A percentile compares a stretch with the other conserved stretches of the same genome.
Evolutionary conservation across 2,113 vertebrate species (phyloP).

Genomic region (Bagarius yarrelli): DNA sequence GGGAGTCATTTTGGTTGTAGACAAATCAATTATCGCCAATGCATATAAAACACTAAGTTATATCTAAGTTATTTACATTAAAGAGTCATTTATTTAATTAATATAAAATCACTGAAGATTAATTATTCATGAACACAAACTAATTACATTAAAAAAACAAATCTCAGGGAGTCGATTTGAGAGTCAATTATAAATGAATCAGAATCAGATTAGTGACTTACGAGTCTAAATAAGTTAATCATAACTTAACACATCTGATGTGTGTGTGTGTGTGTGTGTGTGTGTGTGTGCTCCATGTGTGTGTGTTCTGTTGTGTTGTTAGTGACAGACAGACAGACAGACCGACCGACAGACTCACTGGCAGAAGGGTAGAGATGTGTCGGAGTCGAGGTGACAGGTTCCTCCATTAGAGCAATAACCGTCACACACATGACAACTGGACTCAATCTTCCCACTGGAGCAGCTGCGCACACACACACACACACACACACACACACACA

Average conservation of each 20-base stretch:
- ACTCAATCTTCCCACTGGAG: conserved; percentile 80
- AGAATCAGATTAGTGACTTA: no score
- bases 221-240: not conserved
- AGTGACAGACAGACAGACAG: not conserved
- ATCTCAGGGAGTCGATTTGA: not conserved
- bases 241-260: not conserved
- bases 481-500: conserved; percentile 26
- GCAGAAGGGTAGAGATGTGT: conserved; percentile 80
- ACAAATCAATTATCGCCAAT: not conserved
- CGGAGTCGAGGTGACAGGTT: conserved; percentile 80
- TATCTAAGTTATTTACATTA: not conserved
- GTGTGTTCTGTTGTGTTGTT: not conserved
- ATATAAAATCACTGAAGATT: no score
- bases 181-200: not conserved
- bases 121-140: not conserved
- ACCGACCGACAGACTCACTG: conserved; percentile 73
- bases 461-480: conserved; percentile 69
- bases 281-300: no score
- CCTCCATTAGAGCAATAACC: conserved; percentile 87
- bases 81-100: no score
- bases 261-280: no score
- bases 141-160: not conserved
- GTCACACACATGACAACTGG: conserved; percentile 85
- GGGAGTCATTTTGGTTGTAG: not conserved
- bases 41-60: no score